Base-by-base conservation (phyloP, 2,797 vertebrate species). In the Tinamus major region DNA sequence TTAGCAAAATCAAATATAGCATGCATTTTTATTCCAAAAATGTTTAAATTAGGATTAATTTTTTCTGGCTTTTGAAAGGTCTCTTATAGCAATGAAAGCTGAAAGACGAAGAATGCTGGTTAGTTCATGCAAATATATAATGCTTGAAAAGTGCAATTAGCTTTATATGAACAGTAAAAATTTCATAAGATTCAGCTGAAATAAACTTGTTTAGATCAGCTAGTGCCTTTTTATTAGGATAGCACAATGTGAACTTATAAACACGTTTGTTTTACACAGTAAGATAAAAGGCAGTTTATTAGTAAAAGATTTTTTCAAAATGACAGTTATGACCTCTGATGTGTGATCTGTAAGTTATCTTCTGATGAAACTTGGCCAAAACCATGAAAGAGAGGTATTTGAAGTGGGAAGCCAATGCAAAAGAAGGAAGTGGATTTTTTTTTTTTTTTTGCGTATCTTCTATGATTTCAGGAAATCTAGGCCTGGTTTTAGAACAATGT, bases 261-360 rank as follows among this genome's bases (percentile, higher is more conserved):
- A 92, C 71, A 39, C 78, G 46, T 81, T 91, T 86, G 80, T 26
- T 94, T 88, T 94, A 61, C 48, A 77, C 76, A 63, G 69, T 79
- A 84, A 91, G 94, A 94, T 91, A 90, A 94, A 92, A 93, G 85
- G 3, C 83, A 78, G 21, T 88, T 93, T 92, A 81, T 86, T 84
- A 68, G 70, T 67, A 76, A 48, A 87, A 83, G 48, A 3, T 49
- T 70, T 62, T 85, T 68, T 85, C 62, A 0, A 21, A 78, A 75
- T 85, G 65, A 64, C 72, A 75, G 33, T 92, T 89, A 78, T 3
- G 3, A 49, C 33, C 37, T 89, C 79, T 76, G 49, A 55, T 87
- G 55, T 91, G 89, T 79, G 76, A 96, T 89, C 91, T 89, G n/a
- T 76, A 87, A 95, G 68, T 71, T 83, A 79, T 24, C 76, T 80